Conservation (phyloP, 2,888 invertebrate species). For the Eumacrocentrus americanus region DNA sequence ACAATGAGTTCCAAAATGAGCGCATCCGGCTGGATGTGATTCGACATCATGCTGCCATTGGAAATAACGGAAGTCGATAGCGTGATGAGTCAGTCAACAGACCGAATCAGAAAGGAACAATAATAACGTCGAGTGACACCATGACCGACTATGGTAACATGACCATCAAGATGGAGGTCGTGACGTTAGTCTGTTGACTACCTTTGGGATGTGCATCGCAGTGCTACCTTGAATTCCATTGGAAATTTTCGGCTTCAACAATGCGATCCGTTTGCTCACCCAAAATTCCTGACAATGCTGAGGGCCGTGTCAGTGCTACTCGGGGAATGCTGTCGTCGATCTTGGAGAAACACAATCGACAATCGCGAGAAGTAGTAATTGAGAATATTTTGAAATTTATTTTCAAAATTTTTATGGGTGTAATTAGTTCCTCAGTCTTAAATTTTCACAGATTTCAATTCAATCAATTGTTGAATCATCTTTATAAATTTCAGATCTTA, state of each 20-base stretch:
- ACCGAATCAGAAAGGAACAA: conserved; percentile 49
- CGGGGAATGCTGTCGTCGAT: not conserved
- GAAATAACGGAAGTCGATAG: conserved; percentile 49
- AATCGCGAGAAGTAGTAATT: too few species aligned
- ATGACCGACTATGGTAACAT: conserved; percentile 49
- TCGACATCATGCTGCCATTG: conserved; percentile 10
- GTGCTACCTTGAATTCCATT: conserved; percentile 11
- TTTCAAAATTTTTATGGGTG: too few species aligned
- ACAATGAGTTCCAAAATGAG: conserved; percentile 32
- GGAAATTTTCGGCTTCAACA: conserved; percentile 12
- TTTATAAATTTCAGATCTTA: too few species aligned
- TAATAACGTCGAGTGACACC: conserved; percentile 41
- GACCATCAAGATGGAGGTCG: conserved; percentile 44
- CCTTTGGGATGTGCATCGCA: not conserved
- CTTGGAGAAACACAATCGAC: not conserved
- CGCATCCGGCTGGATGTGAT: conserved; percentile 21
- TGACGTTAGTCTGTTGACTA: conserved; percentile 39
- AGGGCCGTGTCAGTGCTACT: not conserved
- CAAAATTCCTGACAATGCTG: conserved; percentile 11
- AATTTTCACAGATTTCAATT: too few species aligned
- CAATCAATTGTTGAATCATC: too few species aligned
- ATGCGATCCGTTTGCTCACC: conserved; percentile 14
- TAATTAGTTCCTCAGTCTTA: too few species aligned
- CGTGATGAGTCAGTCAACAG: conserved; percentile 48
- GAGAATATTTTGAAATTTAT: too few species aligned